Evolutionary conservation across 2,888 invertebrate species (phyloP).

Genomic region (Brassicogethes aeneus): DNA sequence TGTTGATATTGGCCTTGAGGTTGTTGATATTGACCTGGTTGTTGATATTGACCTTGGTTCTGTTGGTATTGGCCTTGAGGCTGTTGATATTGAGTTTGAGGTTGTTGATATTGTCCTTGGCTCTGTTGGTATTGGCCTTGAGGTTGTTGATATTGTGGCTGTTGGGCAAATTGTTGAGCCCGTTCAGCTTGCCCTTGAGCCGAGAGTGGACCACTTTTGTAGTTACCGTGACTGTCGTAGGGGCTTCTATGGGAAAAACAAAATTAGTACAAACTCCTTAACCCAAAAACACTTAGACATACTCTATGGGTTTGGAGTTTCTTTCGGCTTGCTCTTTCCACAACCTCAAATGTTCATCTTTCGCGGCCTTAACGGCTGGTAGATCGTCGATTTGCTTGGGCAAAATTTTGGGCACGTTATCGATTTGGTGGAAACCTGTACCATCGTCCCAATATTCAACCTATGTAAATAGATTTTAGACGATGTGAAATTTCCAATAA

Average conservation of each 20-base stretch:
- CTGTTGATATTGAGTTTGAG: constrained; percentile 7
- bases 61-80: constrained; percentile 8
- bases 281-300: constrained; percentile 16
- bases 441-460: constrained; percentile 67
- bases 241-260: constrained; percentile 15
- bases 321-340: constrained; percentile 58
- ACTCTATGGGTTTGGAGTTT: constrained; percentile 34
- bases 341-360: constrained; percentile 57
- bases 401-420: constrained; percentile 57
- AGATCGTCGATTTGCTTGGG: constrained; percentile 58
- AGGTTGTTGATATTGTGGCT: constrained; percentile 8
- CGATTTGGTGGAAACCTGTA: constrained; percentile 70
- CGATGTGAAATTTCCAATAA: background rate
- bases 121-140: constrained; percentile 7
- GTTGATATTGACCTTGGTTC: constrained; percentile 4
- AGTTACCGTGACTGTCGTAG: constrained; percentile 26
- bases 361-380: constrained; percentile 60
- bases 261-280: background rate
- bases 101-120: constrained; percentile 4
- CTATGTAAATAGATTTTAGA: constrained; percentile 39
- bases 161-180: constrained; percentile 15
- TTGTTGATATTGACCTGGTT: too few relatives aligned
- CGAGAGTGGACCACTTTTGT: constrained; percentile 23
- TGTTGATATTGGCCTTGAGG: constrained; percentile 8
- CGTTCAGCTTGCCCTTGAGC: constrained; percentile 18